Conservation (phyloP, 2,113 vertebrate genomes). For the Potamarius usumacintae region DNA sequence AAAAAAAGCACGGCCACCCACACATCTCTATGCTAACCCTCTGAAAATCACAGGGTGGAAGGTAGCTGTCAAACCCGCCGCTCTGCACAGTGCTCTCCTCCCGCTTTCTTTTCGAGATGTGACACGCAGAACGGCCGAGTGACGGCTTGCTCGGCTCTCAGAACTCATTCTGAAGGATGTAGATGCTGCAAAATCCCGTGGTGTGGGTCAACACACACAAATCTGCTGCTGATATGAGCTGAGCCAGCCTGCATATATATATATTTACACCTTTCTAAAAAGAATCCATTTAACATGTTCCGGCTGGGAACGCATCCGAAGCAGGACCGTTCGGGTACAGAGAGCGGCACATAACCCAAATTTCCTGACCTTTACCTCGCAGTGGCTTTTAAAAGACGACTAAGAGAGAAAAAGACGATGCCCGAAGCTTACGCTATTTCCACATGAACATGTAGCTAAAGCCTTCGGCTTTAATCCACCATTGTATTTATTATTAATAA, state of each 20-base stretch:
- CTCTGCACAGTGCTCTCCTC: background rate
- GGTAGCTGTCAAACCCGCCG: constrained; percentile 30
- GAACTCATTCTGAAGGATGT: background rate
- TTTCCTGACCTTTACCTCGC: constrained; percentile 16
- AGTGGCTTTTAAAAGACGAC: background rate
- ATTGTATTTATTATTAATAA: background rate
- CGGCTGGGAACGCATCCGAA: background rate
- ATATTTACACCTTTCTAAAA: background rate
- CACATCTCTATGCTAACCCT: background rate
- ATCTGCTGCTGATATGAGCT: background rate
- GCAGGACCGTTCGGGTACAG: constrained; percentile 8
- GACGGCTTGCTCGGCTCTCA: constrained; percentile 22
- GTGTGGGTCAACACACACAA: background rate
- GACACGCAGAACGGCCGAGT: background rate
- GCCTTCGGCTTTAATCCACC: background rate
- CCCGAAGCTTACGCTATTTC: background rate
- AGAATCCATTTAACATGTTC: constrained; percentile 29
- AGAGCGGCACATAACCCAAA: background rate
- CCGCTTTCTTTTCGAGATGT: background rate
- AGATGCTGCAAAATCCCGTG: background rate
- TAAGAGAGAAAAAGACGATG: background rate
- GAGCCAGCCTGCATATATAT: constrained; percentile 1
- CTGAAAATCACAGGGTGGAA: background rate
- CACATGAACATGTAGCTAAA: background rate
- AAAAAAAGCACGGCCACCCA: background rate